Percentiles rank a stretch among this genome's conserved stretches.
Conservation (phyloP, 2,113 vertebrate species). For the Misgurnus anguillicaudatus region DNA sequence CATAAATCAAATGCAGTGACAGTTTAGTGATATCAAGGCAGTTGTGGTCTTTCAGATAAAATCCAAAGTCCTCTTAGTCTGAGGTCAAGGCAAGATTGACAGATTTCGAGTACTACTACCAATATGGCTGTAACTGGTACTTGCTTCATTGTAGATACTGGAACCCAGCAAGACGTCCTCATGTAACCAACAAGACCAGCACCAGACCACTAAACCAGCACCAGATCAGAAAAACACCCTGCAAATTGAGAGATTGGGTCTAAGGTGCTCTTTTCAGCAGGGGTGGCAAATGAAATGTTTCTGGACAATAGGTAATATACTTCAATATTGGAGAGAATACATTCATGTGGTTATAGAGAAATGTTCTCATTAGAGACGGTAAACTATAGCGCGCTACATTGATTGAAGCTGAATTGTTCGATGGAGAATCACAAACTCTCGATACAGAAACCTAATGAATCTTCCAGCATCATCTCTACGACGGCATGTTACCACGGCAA, state of each 20-base stretch:
- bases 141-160: too few species aligned
- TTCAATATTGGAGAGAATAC: not conserved
- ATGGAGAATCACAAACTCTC: constrained; percentile 34
- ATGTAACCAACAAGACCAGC: not conserved
- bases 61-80: too few species aligned
- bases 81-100: too few species aligned
- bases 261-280: not conserved
- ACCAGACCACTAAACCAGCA: not conserved
- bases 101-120: too few species aligned
- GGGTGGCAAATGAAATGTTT: not conserved
- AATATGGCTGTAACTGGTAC: not conserved
- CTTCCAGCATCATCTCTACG: constrained; percentile 20
- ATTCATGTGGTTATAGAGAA: not conserved
- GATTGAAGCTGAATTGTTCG: constrained; percentile 32
- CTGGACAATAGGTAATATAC: not conserved
- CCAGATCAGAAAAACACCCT: not conserved
- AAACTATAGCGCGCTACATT: constrained; percentile 30
- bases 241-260: not conserved
- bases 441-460: constrained; percentile 30
- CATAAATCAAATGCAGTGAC: too few species aligned
- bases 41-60: too few species aligned
- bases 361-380: constrained; percentile 19
- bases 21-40: too few species aligned
- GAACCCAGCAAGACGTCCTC: too few species aligned
- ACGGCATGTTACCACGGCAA: constrained; percentile 4